Percentiles rank a stretch among this genome's conserved stretches.
Evolutionary conservation across 2,888 invertebrate species (phyloP).

Genomic region (Lasius fuliginosus): DNA sequence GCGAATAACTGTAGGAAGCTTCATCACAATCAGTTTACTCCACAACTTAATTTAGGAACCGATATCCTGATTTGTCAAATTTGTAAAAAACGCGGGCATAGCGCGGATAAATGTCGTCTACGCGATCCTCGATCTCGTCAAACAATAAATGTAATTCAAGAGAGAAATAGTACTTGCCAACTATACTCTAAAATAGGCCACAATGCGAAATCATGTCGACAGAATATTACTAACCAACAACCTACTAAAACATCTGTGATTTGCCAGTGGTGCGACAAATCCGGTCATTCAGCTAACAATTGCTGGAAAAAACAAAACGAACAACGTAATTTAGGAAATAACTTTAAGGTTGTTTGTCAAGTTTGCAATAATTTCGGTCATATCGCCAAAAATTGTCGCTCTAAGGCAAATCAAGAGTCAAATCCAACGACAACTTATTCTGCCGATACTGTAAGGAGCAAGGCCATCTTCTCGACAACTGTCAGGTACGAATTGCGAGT

Average conservation of each 20-base stretch:
- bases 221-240: too few species aligned
- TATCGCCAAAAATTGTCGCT: not conserved
- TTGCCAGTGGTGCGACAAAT: not conserved
- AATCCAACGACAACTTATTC: not conserved
- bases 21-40: too few species aligned
- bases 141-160: too few species aligned
- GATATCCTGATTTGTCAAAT: too few species aligned
- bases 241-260: not conserved
- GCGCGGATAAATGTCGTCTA: too few species aligned
- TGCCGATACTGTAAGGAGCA: not conserved
- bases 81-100: too few species aligned
- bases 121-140: too few species aligned
- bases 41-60: too few species aligned
- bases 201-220: too few species aligned
- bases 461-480: not conserved
- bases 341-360: not conserved
- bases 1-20: too few species aligned
- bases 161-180: too few species aligned
- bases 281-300: not conserved
- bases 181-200: not conserved
- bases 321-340: not conserved
- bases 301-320: not conserved
- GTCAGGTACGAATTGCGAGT: not conserved
- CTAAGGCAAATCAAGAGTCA: not conserved
- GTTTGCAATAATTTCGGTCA: not conserved